Evolutionary conservation across 2,797 vertebrate species (phyloP).

Genomic region (Diglossa cyanea): DNA sequence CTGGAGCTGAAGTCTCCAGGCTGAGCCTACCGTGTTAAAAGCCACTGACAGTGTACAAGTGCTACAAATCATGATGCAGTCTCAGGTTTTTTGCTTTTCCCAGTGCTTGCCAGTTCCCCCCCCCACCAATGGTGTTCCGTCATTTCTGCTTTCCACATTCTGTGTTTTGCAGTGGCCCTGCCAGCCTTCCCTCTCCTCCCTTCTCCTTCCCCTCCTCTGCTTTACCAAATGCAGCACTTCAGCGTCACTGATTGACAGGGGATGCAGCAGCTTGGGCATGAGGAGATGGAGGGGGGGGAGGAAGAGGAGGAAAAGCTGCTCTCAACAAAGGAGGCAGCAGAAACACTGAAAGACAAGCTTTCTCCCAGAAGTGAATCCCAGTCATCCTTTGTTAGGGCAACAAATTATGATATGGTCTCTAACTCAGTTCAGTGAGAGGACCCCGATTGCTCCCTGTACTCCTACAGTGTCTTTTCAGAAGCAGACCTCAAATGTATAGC

Average conservation of each 20-base stretch:
- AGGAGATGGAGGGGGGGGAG: background rate
- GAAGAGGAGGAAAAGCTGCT: constrained; percentile 1
- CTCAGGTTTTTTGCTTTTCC: background rate
- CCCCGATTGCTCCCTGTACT: background rate
- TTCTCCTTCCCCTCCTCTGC: background rate
- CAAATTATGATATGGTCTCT: background rate
- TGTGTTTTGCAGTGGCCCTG: background rate
- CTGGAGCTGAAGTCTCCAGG: background rate
- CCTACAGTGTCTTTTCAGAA: background rate
- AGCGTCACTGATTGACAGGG: background rate
- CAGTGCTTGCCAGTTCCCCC: background rate
- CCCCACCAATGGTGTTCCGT: background rate
- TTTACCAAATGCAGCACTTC: background rate
- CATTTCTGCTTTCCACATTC: background rate
- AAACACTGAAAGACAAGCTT: background rate
- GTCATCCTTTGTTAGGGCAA: background rate
- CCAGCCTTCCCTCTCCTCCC: background rate
- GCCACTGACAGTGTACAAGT: background rate
- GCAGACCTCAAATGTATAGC: background rate
- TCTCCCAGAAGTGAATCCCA: background rate
- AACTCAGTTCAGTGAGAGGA: background rate
- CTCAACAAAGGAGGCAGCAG: background rate
- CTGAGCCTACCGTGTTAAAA: background rate
- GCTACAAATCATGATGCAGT: background rate
- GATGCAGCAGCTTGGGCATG: background rate